Evolutionary conservation across 2,113 vertebrate species (phyloP).

Genomic region (Sylvilagus bachmani): DNA sequence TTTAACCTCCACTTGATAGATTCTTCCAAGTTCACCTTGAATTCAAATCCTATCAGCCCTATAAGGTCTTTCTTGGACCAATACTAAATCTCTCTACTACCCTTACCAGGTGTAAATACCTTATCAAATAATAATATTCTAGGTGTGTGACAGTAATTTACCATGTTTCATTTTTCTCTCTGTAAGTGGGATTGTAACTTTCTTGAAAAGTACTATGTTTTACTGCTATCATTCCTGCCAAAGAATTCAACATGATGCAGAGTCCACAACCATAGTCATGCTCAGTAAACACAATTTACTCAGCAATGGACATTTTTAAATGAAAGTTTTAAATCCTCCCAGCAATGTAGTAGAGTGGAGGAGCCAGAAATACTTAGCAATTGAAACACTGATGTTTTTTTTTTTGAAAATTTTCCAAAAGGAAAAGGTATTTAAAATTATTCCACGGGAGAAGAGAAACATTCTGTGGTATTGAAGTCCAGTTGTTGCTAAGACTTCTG

Average conservation of each 20-base stretch:
- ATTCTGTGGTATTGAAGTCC: conserved; percentile 29
- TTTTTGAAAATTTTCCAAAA: conserved; percentile 58
- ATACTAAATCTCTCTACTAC: neutral
- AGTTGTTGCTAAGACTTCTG: neutral
- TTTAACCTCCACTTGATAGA: neutral
- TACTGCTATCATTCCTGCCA: neutral
- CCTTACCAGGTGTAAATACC: neutral
- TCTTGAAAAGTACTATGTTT: neutral
- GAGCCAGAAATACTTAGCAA: conserved; percentile 38
- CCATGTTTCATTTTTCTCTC: neutral
- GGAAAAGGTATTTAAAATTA: conserved; percentile 38
- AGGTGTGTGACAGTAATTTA: neutral
- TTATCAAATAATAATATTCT: neutral
- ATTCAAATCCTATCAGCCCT: neutral
- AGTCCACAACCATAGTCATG: neutral
- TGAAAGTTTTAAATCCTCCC: neutral
- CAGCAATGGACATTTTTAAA: neutral
- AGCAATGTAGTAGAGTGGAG: neutral
- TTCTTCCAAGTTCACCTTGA: neutral
- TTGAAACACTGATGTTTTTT: conserved; percentile 63
- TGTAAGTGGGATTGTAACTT: neutral
- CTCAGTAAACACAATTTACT: neutral
- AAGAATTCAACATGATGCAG: neutral
- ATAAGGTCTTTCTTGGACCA: neutral
- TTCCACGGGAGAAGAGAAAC: conserved; percentile 47